These are phyloP conservation scores for Stichodactyla mertensii DNA, from an alignment of 64 coral and sea anemone genomes.

Conservation along the genomic window DNA sequence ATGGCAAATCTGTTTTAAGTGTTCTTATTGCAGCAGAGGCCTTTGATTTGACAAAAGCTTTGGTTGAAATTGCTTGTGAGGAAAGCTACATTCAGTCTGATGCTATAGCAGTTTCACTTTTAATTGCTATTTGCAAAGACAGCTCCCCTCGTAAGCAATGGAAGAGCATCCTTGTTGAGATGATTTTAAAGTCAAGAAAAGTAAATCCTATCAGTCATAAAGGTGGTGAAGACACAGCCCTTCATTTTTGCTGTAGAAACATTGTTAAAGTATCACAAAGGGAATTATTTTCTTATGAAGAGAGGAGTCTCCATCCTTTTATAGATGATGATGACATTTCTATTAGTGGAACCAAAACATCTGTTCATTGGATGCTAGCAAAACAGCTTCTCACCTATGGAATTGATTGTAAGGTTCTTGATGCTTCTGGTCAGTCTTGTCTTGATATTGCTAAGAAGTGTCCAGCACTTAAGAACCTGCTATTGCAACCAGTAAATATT, in stretches of 20 bases:
- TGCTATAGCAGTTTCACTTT: background rate
- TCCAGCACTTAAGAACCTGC: background rate
- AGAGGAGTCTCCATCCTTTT: background rate
- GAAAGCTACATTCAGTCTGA: background rate
- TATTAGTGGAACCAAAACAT: background rate
- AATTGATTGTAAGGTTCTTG: background rate
- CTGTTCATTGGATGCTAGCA: background rate
- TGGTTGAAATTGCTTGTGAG: background rate
- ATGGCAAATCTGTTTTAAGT: background rate
- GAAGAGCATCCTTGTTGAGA: background rate
- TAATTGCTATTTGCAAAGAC: slow-evolving; percentile 1
- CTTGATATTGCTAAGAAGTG: background rate
- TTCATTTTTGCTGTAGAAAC: background rate
- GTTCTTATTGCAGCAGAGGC: background rate
- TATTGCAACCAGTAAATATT: background rate
- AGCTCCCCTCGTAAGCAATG: background rate
- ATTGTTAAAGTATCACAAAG: background rate
- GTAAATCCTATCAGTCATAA: background rate
- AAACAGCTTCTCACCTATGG: background rate
- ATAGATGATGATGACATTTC: background rate
- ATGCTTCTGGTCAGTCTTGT: background rate
- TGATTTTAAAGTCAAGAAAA: background rate
- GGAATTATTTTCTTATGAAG: background rate
- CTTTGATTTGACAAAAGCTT: background rate
- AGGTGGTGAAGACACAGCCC: background rate